Conservation (phyloP, 2,888 invertebrate species). For the Nemapogon koenigi region DNA sequence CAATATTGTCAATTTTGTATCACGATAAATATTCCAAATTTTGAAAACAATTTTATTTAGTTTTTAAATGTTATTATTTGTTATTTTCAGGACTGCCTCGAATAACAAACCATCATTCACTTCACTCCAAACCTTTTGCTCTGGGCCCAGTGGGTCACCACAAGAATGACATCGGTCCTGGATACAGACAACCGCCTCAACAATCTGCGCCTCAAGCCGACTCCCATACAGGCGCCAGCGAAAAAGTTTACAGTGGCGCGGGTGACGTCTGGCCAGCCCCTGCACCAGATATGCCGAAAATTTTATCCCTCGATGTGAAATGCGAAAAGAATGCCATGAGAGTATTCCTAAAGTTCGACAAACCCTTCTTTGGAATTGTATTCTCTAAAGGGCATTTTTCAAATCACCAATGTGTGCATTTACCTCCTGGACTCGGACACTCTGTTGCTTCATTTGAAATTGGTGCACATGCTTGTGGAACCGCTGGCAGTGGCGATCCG, state of each 20-base stretch:
- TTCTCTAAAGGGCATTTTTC: slow-evolving; percentile 95
- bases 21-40: too few species aligned
- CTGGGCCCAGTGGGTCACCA: slow-evolving; percentile 55
- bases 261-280: slow-evolving; percentile 88
- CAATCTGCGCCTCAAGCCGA: slow-evolving; percentile 62
- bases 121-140: slow-evolving; percentile 53
- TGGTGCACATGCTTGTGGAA: slow-evolving; percentile 90
- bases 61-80: not conserved
- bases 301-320: slow-evolving; percentile 89
- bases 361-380: slow-evolving; percentile 94
- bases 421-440: slow-evolving; percentile 87
- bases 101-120: slow-evolving; percentile 57
- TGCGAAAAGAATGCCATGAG: slow-evolving; percentile 95
- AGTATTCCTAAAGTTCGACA: slow-evolving; percentile 92
- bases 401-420: slow-evolving; percentile 89
- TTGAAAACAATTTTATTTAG: too few species aligned
- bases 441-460: slow-evolving; percentile 90
- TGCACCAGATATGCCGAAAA: slow-evolving; percentile 91
- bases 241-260: slow-evolving; percentile 64
- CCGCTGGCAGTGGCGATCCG: slow-evolving; percentile 90
- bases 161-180: slow-evolving; percentile 56
- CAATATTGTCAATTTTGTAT: too few species aligned
- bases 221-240: slow-evolving; percentile 62
- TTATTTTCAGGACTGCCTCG: slow-evolving; percentile 55
- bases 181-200: slow-evolving; percentile 76